Conservation (phyloP, 30 jellyfish, hydroid and myxozoan genomes). For the Turritopsis rubra region DNA sequence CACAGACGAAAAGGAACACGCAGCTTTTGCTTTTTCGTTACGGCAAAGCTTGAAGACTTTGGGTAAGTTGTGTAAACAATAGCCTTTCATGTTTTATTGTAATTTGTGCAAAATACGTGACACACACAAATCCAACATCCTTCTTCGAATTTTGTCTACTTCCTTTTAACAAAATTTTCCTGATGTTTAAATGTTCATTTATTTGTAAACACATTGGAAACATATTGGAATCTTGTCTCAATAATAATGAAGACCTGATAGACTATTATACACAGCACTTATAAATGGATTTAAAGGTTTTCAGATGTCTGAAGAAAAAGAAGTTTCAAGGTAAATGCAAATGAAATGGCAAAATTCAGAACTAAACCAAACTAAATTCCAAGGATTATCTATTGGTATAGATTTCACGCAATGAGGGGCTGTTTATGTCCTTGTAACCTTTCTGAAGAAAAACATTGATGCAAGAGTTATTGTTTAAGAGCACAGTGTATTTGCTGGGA, state of each 20-base stretch:
- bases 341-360: not conserved
- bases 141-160: not conserved
- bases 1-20: not conserved
- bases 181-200: not conserved
- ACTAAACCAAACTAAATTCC: too few species aligned
- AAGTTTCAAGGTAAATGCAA: not conserved
- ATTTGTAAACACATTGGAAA: too few species aligned
- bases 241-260: too few species aligned
- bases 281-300: not conserved
- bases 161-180: not conserved
- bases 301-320: not conserved
- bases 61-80: not conserved
- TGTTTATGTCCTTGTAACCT: too few species aligned
- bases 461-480: too few species aligned
- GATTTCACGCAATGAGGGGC: too few species aligned
- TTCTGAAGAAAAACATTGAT: too few species aligned
- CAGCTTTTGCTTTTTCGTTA: slow-evolving; percentile 11
- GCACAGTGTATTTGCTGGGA: too few species aligned
- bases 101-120: not conserved
- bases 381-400: too few species aligned
- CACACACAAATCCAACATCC: not conserved
- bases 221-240: too few species aligned
- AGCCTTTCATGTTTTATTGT: not conserved
- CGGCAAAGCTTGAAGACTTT: slow-evolving; percentile 13
- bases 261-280: not conserved